Base-by-base conservation (phyloP, 2,888 invertebrate species). In the Parnassius orleans region DNA sequence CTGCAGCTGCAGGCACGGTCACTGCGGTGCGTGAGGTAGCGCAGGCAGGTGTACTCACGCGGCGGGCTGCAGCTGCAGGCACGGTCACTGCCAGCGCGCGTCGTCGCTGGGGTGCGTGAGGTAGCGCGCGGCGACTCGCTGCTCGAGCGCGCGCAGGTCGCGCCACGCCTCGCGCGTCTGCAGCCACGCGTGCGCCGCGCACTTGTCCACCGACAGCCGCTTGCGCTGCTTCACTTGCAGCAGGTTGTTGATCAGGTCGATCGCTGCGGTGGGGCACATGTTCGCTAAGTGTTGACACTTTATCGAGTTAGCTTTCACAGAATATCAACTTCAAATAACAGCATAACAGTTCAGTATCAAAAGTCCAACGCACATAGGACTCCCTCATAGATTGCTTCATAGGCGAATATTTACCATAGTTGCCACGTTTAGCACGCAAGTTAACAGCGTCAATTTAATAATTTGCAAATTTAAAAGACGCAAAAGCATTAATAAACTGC, bases 171-270 rank as follows among this genome's bases (percentile, higher is more conserved):
- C 95, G 80, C 96, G 96, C 84, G 98, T 98, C 94, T 99, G 99
- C 71, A 99, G 94, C 99, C 99, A 99, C 71, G 95, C 94, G 87
- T 99, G 99, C 74, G 95, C 94, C 68, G 98, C 93, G 64, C 98
- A 97, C 92, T 99, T 99, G 91, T 99, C 99, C 61, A 98, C 98
- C 0, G 98, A 98, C 79, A 95, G 98, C 33, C 99, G 94, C 87
- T 98, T 98, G 75, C 98, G 94, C 83, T 97, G 97, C 87, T 98
- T 98, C 69, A 98, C 99, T 95, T 99, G 99, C 66, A 99, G 94
- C 76, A 99, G 93, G 91, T 98, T 98, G 90, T 97, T 98, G 79
- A 99, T 99, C 74, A 99, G 93, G 91, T 99, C 99, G 84, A 99
- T 98, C 65, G 99, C 99, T 98, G 93, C 57, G 10, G 9, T 11